phyloP scores from a whole-genome alignment of 2,113 vertebrate species.

The Henicopernis longicauda region DNA sequence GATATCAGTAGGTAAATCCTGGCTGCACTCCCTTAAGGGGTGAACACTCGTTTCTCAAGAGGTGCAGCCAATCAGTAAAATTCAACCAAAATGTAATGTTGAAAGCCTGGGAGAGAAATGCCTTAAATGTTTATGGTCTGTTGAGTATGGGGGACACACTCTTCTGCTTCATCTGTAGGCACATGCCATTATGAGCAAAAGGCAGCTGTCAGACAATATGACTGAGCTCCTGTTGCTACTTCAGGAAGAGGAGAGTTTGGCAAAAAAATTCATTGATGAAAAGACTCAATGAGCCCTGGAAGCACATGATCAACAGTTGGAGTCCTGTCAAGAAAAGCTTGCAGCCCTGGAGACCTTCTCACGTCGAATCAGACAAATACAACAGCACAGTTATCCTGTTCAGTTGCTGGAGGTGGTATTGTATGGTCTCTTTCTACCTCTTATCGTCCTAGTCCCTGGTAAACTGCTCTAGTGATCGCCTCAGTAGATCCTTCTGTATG shows the following conservation, averaged over 20 bases:
- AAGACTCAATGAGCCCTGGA: conserved; percentile 57
- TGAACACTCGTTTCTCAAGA: background rate
- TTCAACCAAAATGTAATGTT: background rate
- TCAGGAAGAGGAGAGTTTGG: conserved; percentile 65
- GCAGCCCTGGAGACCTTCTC: conserved; percentile 33
- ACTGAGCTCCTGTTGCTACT: conserved; percentile 67
- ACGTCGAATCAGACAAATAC: conserved; percentile 5
- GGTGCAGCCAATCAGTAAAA: background rate
- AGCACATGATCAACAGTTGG: conserved; percentile 31
- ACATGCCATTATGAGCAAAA: conserved; percentile 48
- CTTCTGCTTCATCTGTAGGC: conserved; percentile 43
- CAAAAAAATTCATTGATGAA: conserved; percentile 66
- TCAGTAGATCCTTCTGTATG: background rate
- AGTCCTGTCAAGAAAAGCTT: conserved; percentile 40
- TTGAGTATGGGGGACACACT: background rate
- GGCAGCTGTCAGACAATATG: conserved; percentile 60
- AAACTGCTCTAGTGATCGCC: background rate
- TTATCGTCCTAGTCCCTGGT: background rate
- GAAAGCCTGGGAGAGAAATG: background rate
- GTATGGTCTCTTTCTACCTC: background rate
- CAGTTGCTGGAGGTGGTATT: conserved; percentile 66
- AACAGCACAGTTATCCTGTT: conserved; percentile 45
- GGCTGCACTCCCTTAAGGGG: background rate
- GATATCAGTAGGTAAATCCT: background rate
- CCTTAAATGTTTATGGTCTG: background rate